Conservation (phyloP, 2,113 vertebrate species). For the Ranitomeya variabilis region DNA sequence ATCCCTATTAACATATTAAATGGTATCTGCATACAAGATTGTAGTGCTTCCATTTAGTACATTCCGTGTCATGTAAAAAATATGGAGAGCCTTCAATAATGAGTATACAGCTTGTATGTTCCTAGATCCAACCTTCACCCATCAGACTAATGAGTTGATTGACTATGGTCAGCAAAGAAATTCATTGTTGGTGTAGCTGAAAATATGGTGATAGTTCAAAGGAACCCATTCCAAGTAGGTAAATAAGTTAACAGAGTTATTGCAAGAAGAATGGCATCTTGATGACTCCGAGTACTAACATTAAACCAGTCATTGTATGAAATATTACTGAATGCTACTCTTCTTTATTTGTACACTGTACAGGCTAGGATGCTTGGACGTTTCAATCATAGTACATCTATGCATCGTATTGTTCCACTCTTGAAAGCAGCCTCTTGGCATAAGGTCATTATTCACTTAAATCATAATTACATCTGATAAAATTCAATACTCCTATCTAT, state of each 20-base stretch:
- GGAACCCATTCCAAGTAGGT: constrained; percentile 23
- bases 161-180: constrained; percentile 38
- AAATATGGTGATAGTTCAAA: constrained; percentile 22
- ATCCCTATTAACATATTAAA: constrained; percentile 19
- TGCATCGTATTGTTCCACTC: neutral
- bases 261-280: constrained; percentile 40
- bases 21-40: constrained; percentile 36
- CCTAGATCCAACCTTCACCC: constrained; percentile 41
- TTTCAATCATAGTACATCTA: neutral
- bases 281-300: constrained; percentile 34
- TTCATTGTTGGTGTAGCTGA: constrained; percentile 31
- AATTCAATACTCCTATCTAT: neutral
- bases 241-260: constrained; percentile 49
- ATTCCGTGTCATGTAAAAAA: neutral
- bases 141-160: constrained; percentile 43
- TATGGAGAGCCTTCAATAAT: constrained; percentile 28
- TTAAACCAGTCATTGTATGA: neutral
- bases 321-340: neutral
- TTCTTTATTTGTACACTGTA: neutral
- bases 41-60: neutral
- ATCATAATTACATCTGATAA: neutral
- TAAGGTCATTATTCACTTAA: constrained; percentile 9
- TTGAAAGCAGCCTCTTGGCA: neutral
- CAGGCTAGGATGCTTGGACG: neutral
- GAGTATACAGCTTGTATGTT: constrained; percentile 27